A percentile compares a stretch with the other conserved stretches of the same genome.
Conservation (phyloP, 2,888 invertebrate species). For the Caenorhabditis sp. region DNA sequence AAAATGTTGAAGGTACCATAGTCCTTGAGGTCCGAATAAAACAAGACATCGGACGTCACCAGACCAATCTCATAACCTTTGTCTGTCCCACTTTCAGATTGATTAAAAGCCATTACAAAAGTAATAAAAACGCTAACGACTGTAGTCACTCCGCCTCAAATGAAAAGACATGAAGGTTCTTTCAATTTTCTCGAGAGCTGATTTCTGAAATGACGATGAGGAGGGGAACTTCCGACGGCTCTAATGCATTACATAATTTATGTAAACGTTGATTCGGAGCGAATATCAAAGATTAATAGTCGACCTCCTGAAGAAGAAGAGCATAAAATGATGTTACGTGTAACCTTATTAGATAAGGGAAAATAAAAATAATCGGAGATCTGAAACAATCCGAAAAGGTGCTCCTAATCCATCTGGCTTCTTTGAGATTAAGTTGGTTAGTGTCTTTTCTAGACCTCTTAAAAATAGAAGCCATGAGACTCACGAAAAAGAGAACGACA, state of each 20-base stretch:
- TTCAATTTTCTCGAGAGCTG: neutral
- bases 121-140: constrained; percentile 3
- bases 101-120: constrained; percentile 15
- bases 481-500: constrained; percentile 18
- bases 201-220: constrained; percentile 8
- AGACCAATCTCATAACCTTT: neutral
- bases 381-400: constrained; percentile 8
- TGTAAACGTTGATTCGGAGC: constrained; percentile 9
- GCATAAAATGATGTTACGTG: neutral
- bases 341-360: neutral
- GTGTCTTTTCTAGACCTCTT: constrained; percentile 26
- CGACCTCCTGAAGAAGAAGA: neutral
- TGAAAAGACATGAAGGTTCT: neutral
- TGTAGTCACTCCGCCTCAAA: neutral
- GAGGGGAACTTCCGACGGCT: constrained; percentile 6
- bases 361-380: neutral
- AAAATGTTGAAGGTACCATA: too few relatives aligned
- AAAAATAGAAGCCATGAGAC: constrained; percentile 29
- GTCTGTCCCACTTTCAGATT: neutral
- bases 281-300: constrained; percentile 25
- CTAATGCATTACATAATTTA: constrained; percentile 22
- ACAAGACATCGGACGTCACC: neutral
- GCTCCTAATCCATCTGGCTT: constrained; percentile 37
- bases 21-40: neutral
- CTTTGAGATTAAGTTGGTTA: constrained; percentile 41